These are phyloP conservation scores for Aldabrachelys gigantea DNA, from an alignment of 2,113 vertebrate species.

Conservation along the genomic window DNA sequence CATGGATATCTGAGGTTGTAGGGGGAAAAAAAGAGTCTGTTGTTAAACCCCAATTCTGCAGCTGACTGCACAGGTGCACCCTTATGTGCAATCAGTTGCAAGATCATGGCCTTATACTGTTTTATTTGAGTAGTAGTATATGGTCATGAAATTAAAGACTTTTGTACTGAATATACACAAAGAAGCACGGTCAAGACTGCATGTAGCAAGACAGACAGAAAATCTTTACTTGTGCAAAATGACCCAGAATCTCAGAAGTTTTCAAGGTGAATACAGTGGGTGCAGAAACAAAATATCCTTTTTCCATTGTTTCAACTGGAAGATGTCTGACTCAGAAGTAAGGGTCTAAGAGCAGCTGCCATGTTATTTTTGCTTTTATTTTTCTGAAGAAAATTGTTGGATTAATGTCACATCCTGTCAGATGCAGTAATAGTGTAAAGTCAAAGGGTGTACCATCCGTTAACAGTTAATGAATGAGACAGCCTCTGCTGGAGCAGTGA, in stretches of 20 bases:
- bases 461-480: not conserved
- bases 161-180: not conserved
- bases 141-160: not conserved
- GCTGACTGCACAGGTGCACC: not conserved
- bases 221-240: not conserved
- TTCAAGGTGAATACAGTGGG: not conserved
- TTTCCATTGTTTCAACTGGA: not conserved
- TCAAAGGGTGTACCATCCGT: not conserved
- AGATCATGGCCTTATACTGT: not conserved
- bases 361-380: not conserved
- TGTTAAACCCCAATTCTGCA: not conserved
- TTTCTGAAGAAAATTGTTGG: not conserved
- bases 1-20: not conserved
- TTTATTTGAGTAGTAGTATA: not conserved
- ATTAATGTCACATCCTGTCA: not conserved
- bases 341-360: not conserved
- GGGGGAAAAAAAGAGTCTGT: not conserved
- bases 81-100: not conserved
- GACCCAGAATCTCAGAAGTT: not conserved
- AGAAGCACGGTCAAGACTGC: fast-evolving
- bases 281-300: not conserved
- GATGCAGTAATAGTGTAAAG: not conserved
- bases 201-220: not conserved
- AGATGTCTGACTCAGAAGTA: not conserved
- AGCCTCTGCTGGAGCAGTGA: not conserved